Conservation (phyloP, 53 echinoderm and acorn worm genomes). For the Hippasteria phrygiana region DNA sequence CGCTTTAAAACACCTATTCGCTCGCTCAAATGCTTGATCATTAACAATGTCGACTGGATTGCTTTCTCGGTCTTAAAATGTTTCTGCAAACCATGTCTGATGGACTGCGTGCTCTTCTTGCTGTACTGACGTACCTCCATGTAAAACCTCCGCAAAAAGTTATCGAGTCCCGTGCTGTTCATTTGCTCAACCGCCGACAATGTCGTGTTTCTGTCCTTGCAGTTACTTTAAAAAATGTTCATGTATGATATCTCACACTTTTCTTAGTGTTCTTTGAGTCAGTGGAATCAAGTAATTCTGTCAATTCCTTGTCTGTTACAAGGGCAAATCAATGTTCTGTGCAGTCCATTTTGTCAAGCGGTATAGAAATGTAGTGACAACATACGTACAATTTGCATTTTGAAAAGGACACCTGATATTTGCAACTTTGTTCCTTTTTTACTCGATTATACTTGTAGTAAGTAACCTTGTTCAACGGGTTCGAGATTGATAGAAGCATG, state of each 20-base stretch:
- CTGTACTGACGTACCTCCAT: constrained; percentile 28
- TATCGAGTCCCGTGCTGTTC: neutral
- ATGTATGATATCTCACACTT: neutral
- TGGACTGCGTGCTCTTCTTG: constrained; percentile 33
- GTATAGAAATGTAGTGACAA: neutral
- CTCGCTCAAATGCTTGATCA: constrained; percentile 22
- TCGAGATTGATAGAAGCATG: neutral
- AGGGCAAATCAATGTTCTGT: neutral
- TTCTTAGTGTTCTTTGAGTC: neutral
- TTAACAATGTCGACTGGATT: constrained; percentile 40
- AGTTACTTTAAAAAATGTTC: neutral
- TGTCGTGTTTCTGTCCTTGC: neutral
- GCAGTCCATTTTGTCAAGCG: neutral
- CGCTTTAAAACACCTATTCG: constrained; percentile 52
- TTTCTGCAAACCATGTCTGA: constrained; percentile 48
- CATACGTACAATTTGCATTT: neutral
- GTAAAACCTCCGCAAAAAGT: constrained; percentile 16
- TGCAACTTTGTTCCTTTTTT: neutral
- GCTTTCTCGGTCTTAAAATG: constrained; percentile 17
- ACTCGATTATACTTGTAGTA: neutral
- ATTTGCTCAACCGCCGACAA: neutral
- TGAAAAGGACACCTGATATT: constrained; percentile 19
- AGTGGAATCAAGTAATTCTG: neutral
- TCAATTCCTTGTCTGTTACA: neutral
- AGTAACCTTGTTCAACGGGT: neutral